Base-by-base conservation (phyloP, 2,797 vertebrate genomes). In the Aphelocoma californica region DNA sequence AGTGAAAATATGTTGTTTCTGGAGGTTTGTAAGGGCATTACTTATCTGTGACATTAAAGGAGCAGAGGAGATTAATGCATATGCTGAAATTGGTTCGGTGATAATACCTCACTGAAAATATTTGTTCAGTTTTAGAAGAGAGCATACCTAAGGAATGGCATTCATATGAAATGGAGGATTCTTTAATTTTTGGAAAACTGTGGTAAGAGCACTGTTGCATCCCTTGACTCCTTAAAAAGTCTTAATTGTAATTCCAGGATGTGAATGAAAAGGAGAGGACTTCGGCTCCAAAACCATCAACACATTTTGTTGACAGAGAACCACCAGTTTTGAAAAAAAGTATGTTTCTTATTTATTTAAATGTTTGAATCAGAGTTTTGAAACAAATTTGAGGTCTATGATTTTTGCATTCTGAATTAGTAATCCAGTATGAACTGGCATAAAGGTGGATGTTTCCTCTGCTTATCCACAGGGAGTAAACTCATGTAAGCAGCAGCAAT, bases 291-390 rank as follows among this genome's bases (percentile, higher is more conserved):
- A 99, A 98, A 88, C 98, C 98, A 88, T 87, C 98, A 48, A 95
- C 98, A 38, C 97, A 97, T 92, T 98, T 98, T 96, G 93, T 97
- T 92, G 98, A 98, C 75, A 98, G 97, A 96, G 98, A 98, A 19
- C 89, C 97, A 75, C 95, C 95, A 32, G 95, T 97, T 65, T 86
- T 98, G 81, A 98, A 98, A 96, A 99, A 98, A 98, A 98, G 99
- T 99, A 98, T 95, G 98, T 97, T 93, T 64, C 75, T 88, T 89
- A 5, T 91, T 95, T 88, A 44, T 91, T 71, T 94, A 70, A 90
- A 64, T 77, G 64, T 78, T 81, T 93, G 10, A 18, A 12, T 92
- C 21, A 10, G 79, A 62, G 36, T 72, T 93, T 62, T 61, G 29
- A 57, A 61, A 67, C 9, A 61, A 79, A 34, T 89, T 71, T 80